These are phyloP conservation scores for Quadroppia sp. DNA, from an alignment of 2,888 invertebrate species.

Conservation along the genomic window DNA sequence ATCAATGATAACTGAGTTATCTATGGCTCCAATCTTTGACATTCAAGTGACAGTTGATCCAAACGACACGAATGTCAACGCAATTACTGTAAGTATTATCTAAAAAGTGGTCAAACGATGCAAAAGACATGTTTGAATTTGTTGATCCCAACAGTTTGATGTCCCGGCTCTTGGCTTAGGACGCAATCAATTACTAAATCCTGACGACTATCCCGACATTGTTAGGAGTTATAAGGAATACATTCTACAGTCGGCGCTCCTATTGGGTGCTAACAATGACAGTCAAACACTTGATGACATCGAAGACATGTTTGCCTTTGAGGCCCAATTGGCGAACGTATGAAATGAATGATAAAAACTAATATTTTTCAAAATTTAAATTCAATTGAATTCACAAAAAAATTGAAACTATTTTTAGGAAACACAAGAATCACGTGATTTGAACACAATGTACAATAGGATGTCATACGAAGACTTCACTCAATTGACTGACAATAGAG, in stretches of 20 bases:
- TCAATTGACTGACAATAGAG: constrained; percentile 50
- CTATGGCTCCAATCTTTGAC: background rate
- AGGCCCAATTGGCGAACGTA: constrained; percentile 32
- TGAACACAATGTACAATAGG: constrained; percentile 50
- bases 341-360: background rate
- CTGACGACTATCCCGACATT: constrained; percentile 2
- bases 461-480: constrained; percentile 51
- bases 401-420: constrained; percentile 15
- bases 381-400: background rate
- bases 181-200: constrained; percentile 34
- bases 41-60: constrained; percentile 15
- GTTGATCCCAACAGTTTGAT: constrained; percentile 3
- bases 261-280: constrained; percentile 38
- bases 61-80: constrained; percentile 12
- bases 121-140: too few species aligned
- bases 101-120: background rate
- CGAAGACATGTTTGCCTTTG: constrained; percentile 32
- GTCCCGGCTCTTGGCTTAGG: constrained; percentile 30
- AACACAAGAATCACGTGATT: constrained; percentile 49
- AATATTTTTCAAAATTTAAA: background rate
- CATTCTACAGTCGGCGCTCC: constrained; percentile 33
- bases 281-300: constrained; percentile 31
- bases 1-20: background rate
- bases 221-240: constrained; percentile 36
- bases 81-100: constrained; percentile 14